Base-by-base conservation (phyloP, 2,888 invertebrate species). In the Matsumyia berberina region DNA sequence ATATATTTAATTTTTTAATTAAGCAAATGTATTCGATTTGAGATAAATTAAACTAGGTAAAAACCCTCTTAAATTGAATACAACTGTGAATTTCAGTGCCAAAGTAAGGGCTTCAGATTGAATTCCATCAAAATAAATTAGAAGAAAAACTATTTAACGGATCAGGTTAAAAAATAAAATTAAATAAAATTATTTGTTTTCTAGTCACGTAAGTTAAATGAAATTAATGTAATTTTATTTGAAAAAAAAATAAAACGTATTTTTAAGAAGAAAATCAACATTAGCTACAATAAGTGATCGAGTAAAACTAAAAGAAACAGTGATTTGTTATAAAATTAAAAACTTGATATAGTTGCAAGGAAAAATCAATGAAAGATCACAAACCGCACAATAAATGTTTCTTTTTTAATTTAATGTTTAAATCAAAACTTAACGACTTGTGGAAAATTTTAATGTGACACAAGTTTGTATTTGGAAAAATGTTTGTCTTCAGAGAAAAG, bases 11-110 rank as follows among this genome's bases (percentile, higher is more conserved):
- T 11, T 29, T 39, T 57, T 51, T 60, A 7, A 49, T 60, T 7
- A 44, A 57, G 24, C 24, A 46, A 9, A 53, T 53, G 83, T 79
- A 78, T 83, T 82, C 78, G 44, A 79, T 67, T 77, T 64, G 15
- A 64, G 69, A 42, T 24, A 46, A 39, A 39, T n/a, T 35, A 24
- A 35, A 35, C 9, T 55, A 37, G 0, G 35, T 4, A 12, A 39
- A n/a, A 31, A 37, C 15, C 11, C 7, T 7, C 46, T 64, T 62
- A 51, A 77, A 77, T 73, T 74, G 83, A 83, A 79, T 83, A 79
- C 83, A 51, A 79, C 79, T 83, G 83, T 83, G 83, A 83, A 83
- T 83, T 82, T 83, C 79, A 83, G 83, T 83, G 83, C 83, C 83
- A 83, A 83, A 83, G 24, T 24, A 74, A 62, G 60, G 82, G 77